Base-by-base conservation (phyloP, 2,888 invertebrate genomes). In the Ethmia dodecea region DNA sequence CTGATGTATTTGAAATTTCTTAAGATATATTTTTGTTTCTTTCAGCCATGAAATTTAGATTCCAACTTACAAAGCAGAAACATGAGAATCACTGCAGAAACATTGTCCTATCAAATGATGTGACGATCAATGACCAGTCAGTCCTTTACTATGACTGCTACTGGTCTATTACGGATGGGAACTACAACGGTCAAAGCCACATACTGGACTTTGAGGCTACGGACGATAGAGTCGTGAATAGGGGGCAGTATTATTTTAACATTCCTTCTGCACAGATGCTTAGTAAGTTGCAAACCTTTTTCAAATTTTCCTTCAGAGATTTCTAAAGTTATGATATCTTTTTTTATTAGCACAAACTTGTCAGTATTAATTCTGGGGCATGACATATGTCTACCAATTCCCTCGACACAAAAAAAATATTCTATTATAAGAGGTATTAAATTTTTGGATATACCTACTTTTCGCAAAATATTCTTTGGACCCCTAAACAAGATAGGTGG, bases 121-220 rank as follows among this genome's bases (percentile, higher is more conserved):
- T 75, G 0, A 63, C 63, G 0, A 61, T 84, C 3, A 71, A 79
- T 22, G 80, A 80, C 22, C 69, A 71, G 5, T 84, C 84, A 0
- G 73, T 83, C 1, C 45, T 86, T 8, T 86, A 80, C 46, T 84
- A 86, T 34, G 80, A 86, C 37, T 86, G 86, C 38, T 84, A 78
- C 40, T 83, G 83, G 84, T 66, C 77, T 0, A 47, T 55, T 10
- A 66, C 67, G 0, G 71, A 75, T 11, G 52, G 49, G 0, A 68
- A 66, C 3, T 63, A 54, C 9, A 67, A 67, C 8, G 75, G 74
- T 0, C 75, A 69, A 34, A 79, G 75, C 20, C 76, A 79, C 13
- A 69, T 72, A 3, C 49, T 84, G 3, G 83, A 86, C 51, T 84
- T 83, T 40, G 80, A 81, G 36, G 84, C 84, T 0, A 64, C 71